Evolutionary conservation across 2,888 invertebrate species (phyloP), one percentile per base, ranked within the genome.

Genomic region (Eupeodes latifasciatus): DNA sequence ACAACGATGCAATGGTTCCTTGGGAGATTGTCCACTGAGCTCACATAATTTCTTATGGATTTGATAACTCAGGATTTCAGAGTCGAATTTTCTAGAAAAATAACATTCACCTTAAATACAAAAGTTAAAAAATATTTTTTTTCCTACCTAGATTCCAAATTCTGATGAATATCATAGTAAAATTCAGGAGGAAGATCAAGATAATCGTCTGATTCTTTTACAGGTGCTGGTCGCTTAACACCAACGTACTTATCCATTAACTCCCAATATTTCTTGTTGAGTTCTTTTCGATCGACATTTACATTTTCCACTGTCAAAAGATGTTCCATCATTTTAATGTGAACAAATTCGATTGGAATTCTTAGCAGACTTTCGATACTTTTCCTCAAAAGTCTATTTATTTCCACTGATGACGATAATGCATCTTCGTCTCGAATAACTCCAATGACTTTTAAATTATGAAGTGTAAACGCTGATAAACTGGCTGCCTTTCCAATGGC

Each of bases 1-100:
- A 92, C 98, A 98, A 91, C 27, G 62, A 80, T 98, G 96, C 6
- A 98, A 94, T 9, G 96, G 96, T 9, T 95, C 94, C 1, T 53
- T 62, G 5, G 79, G 71, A 5, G 61, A 71, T n/a, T 79, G 53
- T 27, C 71, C 62, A 62, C 62, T 44, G n/a, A 79, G 44, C 10
- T 51, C 49, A 51, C 79, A 79, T 9, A 79, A 27, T 12, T 59
- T 71, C 40, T 71, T 61, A 40, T 79, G 62, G 12, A 79, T 59
- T 47, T 79, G 79, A 5, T 71, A 80, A 44, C 72, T 19, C 19
- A 55, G 10, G 7, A 55, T 55, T 40, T 40, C 40, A 5, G 40
- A 40, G 40, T 40, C 40, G 40, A 40, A 40, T 40, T 40, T 40
- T 40, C 40, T 40, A 9, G 4, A 40, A 9, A 40, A 40, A 40